Base-by-base conservation (phyloP, 2,113 vertebrate genomes). In the Silurus glanis region DNA sequence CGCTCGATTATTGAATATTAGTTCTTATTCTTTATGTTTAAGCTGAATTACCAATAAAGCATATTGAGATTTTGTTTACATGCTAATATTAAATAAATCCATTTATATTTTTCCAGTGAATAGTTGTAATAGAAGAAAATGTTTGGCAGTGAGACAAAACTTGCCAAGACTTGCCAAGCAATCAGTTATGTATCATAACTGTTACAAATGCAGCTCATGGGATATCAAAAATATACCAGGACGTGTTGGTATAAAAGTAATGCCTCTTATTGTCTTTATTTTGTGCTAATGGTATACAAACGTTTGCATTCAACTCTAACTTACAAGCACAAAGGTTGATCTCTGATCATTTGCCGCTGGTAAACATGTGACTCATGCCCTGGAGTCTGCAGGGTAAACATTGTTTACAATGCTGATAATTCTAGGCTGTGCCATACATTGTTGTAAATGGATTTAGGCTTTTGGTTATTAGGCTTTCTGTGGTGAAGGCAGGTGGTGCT, bases 401-500 rank as follows among this genome's bases (percentile, higher is more conserved):
- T 5, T 67, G 67, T 69, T 80, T 79, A 56, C 25, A 37, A 80
- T 80, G 51, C 53, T 37, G 28, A 19, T 58, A 45, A 66, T 80
- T 17, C 23, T 17, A 78, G 47, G 61, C 13, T 80, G 21, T 80
- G 23, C 8, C 37, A 1, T 37, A 45, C 21, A 17, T 25, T 67
- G 10, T 19, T 56, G n/a, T 37, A 13, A 37, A 61, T 19, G n/a
- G 83, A 78, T 79, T 61, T 78, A 59, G 51, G 25, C 28, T 10
- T 66, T n/a, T 85, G 21, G 37, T 56, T 80, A 47, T 80, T n/a
- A 58, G 8, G 51, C 64, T 53, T 66, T 72, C 56, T 66, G 55
- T 75, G 55, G 83, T 84, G 58, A 64, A 85, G 84, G 8, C 61
- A 56, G 49, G 61, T 21, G 14, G 74, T 47, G 19, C n/a, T 28